Evolutionary conservation across 2,888 invertebrate species (phyloP).

Genomic region (Phengaris alcon): DNA sequence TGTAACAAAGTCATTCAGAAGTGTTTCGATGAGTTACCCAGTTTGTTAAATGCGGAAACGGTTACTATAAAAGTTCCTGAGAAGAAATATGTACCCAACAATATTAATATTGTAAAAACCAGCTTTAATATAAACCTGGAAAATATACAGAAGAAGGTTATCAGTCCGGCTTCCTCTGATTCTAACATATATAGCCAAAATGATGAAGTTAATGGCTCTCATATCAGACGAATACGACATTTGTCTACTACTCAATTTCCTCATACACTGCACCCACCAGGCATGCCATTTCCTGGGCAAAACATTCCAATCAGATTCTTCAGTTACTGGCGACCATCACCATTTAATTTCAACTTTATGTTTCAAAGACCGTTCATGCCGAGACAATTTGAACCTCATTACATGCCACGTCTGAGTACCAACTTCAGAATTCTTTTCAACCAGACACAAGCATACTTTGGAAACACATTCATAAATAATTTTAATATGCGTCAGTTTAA

Average conservation of each 20-base stretch:
- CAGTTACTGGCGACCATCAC: slow-evolving; percentile 48
- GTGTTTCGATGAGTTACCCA: slow-evolving; percentile 53
- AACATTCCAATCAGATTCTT: slow-evolving; percentile 44
- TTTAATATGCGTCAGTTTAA: slow-evolving; percentile 24
- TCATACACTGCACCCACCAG: slow-evolving; percentile 37
- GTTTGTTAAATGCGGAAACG: slow-evolving; percentile 49
- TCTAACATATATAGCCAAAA: slow-evolving; percentile 45
- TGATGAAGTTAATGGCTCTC: slow-evolving; percentile 53
- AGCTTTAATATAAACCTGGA: slow-evolving; percentile 55
- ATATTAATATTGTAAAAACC: slow-evolving; percentile 54
- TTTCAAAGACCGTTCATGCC: slow-evolving; percentile 49
- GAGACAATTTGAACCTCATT: slow-evolving; percentile 43
- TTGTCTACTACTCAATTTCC: slow-evolving; percentile 26
- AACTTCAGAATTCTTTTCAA: slow-evolving; percentile 40
- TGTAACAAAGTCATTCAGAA: slow-evolving; percentile 42
- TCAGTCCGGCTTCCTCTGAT: slow-evolving; percentile 38
- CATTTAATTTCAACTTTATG: slow-evolving; percentile 47
- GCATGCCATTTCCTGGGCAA: slow-evolving; percentile 37
- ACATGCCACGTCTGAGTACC: slow-evolving; percentile 29
- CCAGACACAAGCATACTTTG: slow-evolving; percentile 37
- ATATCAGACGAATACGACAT: slow-evolving; percentile 49
- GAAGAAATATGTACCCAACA: slow-evolving; percentile 53
- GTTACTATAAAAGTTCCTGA: slow-evolving; percentile 54
- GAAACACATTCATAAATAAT: slow-evolving; percentile 32
- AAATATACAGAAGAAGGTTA: slow-evolving; percentile 45